phyloP scores from a whole-genome alignment of 2,113 vertebrate genomes.

The Tenrec ecaudatus region DNA sequence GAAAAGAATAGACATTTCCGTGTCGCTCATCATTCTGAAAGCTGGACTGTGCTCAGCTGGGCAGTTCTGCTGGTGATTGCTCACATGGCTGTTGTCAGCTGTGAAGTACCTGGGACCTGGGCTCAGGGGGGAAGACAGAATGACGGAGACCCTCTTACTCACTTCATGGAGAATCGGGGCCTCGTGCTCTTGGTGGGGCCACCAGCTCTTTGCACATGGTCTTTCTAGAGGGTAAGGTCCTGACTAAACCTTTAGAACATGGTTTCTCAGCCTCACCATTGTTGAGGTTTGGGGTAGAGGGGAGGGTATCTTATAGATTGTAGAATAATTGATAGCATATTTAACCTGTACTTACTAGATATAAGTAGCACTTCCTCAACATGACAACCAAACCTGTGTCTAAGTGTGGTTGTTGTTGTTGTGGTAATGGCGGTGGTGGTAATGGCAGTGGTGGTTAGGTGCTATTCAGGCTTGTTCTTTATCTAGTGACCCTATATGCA shows the following conservation, averaged over 20 bases:
- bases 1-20: no score
- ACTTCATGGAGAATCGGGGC: background rate
- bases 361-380: background rate
- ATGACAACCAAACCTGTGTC: background rate
- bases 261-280: background rate
- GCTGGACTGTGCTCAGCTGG: background rate
- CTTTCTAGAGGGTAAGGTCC: background rate
- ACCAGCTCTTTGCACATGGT: background rate
- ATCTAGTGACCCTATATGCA: no score
- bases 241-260: background rate
- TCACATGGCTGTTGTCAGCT: background rate
- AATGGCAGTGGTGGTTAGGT: background rate
- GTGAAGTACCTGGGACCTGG: no score
- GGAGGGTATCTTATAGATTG: background rate
- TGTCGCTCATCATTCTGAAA: background rate
- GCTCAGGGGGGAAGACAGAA: no score
- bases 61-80: background rate
- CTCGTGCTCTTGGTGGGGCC: background rate
- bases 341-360: background rate
- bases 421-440: no score
- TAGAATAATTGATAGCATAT: background rate
- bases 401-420: background rate
- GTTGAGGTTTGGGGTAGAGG: background rate
- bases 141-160: background rate
- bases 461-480: no score